Evolutionary conservation across 2,113 vertebrate genomes (phyloP).

Genomic region (Hypocryptadius cinnamomeus): DNA sequence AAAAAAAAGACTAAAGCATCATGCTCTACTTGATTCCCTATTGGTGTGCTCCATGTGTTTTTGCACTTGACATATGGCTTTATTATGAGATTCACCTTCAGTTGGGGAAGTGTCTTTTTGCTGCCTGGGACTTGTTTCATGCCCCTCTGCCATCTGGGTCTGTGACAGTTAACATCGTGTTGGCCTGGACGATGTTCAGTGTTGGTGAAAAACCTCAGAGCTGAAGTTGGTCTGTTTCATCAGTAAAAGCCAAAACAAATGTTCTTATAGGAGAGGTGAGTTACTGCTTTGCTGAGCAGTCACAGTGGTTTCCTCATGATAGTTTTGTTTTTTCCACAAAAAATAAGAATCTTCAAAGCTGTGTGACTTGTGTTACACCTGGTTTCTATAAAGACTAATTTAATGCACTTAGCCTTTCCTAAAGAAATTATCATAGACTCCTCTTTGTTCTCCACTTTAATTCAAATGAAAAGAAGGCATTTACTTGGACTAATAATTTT

Average conservation of each 20-base stretch:
- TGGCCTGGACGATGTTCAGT: background rate
- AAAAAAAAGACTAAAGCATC: background rate
- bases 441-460: background rate
- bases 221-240: background rate
- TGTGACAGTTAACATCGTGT: background rate
- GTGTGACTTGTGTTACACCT: background rate
- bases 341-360: background rate
- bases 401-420: background rate
- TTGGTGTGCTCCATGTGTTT: background rate
- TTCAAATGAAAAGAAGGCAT: background rate
- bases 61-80: background rate
- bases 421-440: background rate
- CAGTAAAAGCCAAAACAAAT: background rate
- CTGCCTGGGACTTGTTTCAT: background rate
- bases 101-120: background rate
- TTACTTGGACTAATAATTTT: conserved; percentile 3
- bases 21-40: background rate
- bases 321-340: background rate
- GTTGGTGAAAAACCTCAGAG: background rate
- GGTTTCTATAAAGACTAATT: background rate
- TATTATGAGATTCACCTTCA: background rate
- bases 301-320: background rate
- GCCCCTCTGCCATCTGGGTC: background rate
- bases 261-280: background rate
- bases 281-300: background rate